Evolutionary conservation across 2,797 vertebrate genomes (phyloP).

Genomic region (Taenioides sp.): DNA sequence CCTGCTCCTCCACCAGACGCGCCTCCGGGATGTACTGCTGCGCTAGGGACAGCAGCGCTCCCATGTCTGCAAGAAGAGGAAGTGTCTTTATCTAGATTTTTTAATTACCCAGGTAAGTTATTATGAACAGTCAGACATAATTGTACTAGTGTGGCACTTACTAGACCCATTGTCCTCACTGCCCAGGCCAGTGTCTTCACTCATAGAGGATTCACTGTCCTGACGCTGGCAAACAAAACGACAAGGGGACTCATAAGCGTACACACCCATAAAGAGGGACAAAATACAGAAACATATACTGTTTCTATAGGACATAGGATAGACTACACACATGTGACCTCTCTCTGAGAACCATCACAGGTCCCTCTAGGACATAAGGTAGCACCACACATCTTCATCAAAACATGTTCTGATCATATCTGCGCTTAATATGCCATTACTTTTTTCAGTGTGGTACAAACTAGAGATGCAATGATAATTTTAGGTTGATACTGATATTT

Average conservation of each 20-base stretch:
- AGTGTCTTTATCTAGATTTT: background rate
- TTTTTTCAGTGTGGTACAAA: too few relatives aligned
- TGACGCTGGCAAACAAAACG: constrained; percentile 40
- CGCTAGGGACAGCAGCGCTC: constrained; percentile 73
- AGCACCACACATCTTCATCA: too few relatives aligned
- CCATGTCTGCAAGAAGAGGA: constrained; percentile 62
- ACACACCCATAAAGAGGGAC: background rate
- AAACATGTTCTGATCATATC: too few relatives aligned
- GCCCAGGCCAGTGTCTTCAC: constrained; percentile 82
- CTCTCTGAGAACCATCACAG: too few relatives aligned
- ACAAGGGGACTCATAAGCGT: background rate
- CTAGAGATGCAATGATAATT: too few relatives aligned
- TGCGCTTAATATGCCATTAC: too few relatives aligned
- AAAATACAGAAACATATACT: background rate
- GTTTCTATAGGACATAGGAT: too few relatives aligned
- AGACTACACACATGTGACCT: too few relatives aligned
- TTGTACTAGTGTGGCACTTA: constrained; percentile 40
- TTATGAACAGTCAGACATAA: background rate
- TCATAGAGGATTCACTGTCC: constrained; percentile 78
- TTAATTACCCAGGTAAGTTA: background rate
- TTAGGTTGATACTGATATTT: too few relatives aligned
- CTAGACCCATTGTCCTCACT: constrained; percentile 76
- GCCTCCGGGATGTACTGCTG: constrained; percentile 76
- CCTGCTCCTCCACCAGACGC: constrained; percentile 80
- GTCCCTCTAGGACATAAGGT: too few relatives aligned